A percentile compares a stretch with the other conserved stretches of the same genome.
These are phyloP conservation scores for Eulemur macaco DNA, from an alignment of 2,113 vertebrate species.

Conservation along the genomic window DNA sequence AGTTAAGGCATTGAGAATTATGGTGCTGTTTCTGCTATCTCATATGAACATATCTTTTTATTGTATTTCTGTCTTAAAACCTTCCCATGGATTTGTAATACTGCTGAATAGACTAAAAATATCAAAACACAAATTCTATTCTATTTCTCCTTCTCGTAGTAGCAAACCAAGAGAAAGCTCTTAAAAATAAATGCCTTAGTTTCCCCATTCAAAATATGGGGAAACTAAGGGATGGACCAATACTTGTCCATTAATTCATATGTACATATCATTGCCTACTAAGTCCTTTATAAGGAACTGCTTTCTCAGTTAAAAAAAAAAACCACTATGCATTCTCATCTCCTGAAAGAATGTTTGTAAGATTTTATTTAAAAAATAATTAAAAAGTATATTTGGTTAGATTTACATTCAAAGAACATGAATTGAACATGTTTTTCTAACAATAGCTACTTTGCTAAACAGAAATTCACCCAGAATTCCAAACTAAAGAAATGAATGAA, in stretches of 20 bases:
- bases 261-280: neutral
- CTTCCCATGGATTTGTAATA: neutral
- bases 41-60: neutral
- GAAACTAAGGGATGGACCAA: neutral
- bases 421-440: slow-evolving; percentile 16
- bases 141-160: neutral
- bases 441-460: neutral
- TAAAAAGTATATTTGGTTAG: neutral
- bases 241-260: neutral
- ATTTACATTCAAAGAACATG: neutral
- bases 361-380: neutral
- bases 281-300: neutral
- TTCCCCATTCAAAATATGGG: neutral
- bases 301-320: neutral
- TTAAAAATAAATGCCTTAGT: neutral
- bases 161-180: neutral
- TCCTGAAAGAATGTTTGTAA: neutral
- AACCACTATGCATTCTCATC: neutral
- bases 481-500: neutral
- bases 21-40: neutral
- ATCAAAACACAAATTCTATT: neutral
- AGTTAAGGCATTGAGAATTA: neutral
- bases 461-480: slow-evolving; percentile 33
- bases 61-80: neutral
- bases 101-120: neutral